Evolutionary conservation across 2,888 invertebrate species (phyloP).

Genomic region (Mimumesa dahlbomi): DNA sequence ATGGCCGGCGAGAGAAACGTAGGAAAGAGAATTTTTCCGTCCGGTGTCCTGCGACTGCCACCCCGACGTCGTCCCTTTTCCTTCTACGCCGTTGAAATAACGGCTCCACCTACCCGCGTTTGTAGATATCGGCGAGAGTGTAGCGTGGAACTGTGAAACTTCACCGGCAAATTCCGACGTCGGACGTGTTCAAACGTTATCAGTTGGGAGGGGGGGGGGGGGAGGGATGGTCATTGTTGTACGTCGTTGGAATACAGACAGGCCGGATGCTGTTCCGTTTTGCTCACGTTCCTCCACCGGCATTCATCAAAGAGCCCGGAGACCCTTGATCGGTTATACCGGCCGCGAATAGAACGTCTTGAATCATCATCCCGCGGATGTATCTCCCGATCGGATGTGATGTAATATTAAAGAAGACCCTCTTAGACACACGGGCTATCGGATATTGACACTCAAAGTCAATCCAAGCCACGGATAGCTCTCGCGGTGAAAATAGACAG

Average conservation of each 20-base stretch:
- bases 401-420: constrained; percentile 49
- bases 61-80: constrained; percentile 12
- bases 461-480: constrained; percentile 11
- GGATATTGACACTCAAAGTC: constrained; percentile 22
- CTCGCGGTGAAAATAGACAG: constrained; percentile 13
- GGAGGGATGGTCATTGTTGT: constrained; percentile 49
- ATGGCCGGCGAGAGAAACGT: constrained; percentile 48
- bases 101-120: constrained; percentile 27
- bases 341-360: not conserved
- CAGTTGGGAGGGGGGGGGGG: too few relatives aligned
- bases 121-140: constrained; percentile 29
- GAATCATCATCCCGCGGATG: not conserved
- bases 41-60: constrained; percentile 19
- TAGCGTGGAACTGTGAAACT: constrained; percentile 29
- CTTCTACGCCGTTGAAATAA: constrained; percentile 49
- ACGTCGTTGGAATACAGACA: constrained; percentile 54
- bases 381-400: constrained; percentile 30
- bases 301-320: constrained; percentile 19
- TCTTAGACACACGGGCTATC: not conserved
- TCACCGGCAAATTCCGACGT: constrained; percentile 50
- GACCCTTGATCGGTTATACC: too few relatives aligned
- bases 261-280: constrained; percentile 30
- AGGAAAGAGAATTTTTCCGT: constrained; percentile 58
- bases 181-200: constrained; percentile 65
- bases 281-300: constrained; percentile 1